Base-by-base conservation (phyloP, 2,797 vertebrate species). In the Lutjanus argentimaculatus region DNA sequence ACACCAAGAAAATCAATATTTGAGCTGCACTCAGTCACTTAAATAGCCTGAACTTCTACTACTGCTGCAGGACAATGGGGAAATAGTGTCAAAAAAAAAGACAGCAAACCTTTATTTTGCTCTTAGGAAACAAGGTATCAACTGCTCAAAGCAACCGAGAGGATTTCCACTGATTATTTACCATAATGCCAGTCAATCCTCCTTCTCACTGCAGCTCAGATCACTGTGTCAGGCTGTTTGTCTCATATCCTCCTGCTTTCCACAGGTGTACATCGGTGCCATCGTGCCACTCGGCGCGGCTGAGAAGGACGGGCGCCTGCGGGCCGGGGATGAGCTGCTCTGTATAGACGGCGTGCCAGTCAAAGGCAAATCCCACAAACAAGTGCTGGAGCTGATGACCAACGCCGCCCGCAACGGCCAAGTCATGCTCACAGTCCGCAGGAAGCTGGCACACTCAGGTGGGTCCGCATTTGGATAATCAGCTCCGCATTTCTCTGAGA, bases 341-440 rank as follows among this genome's bases (percentile, higher is more conserved):
- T 99, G 98, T 62, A 99, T 99, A 7, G 99, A 99, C 5, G 97
- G 98, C 0, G 95, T 99, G 68, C 94, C 97, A 0, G 97, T 99
- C 6, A 99, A 98, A 87, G 98, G 97, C 72, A 99, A 98, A 91
- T 97, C 98, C 3, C 99, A 99, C 95, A 99, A 98, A 81, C 98
- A 99, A 74, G 99, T 99, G 66, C 90, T 99, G 92, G 99, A 99
- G 87, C 94, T 99, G 55, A 99, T 99, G 99, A 99, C 98, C 52
- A 97, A 97, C 0, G 99, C 99, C 0, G 98, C 99, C n/a, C 97
- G 98, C 12, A 99, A 99, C 0, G 98, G 98, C 13, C 98, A 99
- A 62, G 99, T 99, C 91, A 93, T 99, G 92, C 94, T 99, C 19
- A 99, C 98, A 0, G 97, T 99, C 61, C 95, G 98, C 75, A 95